phyloP scores from a whole-genome alignment of 1,140 invertebrate species.

The Trigoniulus corallinus region DNA sequence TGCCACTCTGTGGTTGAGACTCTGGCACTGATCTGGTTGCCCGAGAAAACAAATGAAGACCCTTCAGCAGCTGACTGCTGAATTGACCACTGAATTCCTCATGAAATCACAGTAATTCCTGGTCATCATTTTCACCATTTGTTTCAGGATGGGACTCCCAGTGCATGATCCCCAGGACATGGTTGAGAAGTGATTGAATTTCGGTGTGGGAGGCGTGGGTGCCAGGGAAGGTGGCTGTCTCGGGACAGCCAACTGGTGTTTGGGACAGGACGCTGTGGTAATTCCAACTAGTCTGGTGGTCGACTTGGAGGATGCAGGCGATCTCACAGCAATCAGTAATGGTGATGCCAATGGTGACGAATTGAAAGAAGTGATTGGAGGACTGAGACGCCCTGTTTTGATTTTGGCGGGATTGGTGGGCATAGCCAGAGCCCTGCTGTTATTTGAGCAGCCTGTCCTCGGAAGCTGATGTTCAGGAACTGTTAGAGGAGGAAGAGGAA shows the following conservation, averaged over 20 bases:
- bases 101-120: slow-evolving; percentile 84
- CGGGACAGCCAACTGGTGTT: neutral
- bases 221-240: slow-evolving; percentile 17
- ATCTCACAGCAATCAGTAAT: slow-evolving; percentile 33
- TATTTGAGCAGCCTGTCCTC: neutral
- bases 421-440: neutral
- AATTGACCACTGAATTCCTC: slow-evolving; percentile 75
- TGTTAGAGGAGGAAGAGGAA: neutral
- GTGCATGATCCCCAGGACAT: slow-evolving; percentile 11
- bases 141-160: slow-evolving; percentile 16
- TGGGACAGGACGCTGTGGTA: slow-evolving; percentile 13
- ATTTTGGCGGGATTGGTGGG: slow-evolving; percentile 5
- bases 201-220: slow-evolving; percentile 37
- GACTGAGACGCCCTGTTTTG: slow-evolving; percentile 4
- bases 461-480: neutral
- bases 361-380: neutral
- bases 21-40: too few species aligned
- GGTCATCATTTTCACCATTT: slow-evolving; percentile 31
- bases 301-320: slow-evolving; percentile 51
- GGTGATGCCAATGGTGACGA: slow-evolving; percentile 8
- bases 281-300: slow-evolving; percentile 28
- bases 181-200: slow-evolving; percentile 12
- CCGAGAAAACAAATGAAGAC: too few species aligned
- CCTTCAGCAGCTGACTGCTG: too few species aligned
- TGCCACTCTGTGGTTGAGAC: too few species aligned